Conservation (phyloP, 92 coral and sea anemone species). For the Epizoanthus illoricatus region DNA sequence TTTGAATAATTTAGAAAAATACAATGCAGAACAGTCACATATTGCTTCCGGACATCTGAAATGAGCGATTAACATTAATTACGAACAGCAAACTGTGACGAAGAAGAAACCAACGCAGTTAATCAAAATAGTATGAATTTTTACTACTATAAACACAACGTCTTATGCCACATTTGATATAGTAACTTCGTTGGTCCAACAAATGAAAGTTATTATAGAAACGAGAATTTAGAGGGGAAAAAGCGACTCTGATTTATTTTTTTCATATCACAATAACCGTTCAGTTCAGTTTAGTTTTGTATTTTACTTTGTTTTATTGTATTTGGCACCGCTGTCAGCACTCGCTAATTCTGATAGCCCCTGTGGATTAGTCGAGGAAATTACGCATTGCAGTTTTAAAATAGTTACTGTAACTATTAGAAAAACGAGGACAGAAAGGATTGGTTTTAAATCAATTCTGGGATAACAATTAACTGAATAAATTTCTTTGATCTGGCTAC, state of each 20-base stretch:
- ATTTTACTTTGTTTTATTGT: too few relatives aligned
- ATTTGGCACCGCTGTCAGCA: background rate
- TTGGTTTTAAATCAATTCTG: background rate
- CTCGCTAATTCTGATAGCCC: background rate
- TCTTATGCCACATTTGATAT: too few relatives aligned
- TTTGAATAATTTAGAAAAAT: slow-evolving; percentile 6
- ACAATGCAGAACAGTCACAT: background rate
- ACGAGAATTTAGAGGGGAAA: too few relatives aligned
- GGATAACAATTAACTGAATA: background rate
- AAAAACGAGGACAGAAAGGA: background rate
- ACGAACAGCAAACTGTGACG: background rate
- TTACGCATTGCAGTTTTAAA: background rate
- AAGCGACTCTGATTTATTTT: too few relatives aligned
- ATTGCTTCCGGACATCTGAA: slow-evolving; percentile 12
- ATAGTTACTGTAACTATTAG: background rate
- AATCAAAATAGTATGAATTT: too few relatives aligned
- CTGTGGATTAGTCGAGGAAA: background rate
- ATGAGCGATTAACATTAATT: background rate
- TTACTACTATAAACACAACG: too few relatives aligned
- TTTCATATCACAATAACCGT: too few relatives aligned
- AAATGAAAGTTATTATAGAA: too few relatives aligned
- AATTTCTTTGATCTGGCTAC: background rate
- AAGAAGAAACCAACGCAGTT: too few relatives aligned
- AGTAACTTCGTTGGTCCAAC: too few relatives aligned
- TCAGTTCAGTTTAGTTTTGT: too few relatives aligned